These are phyloP conservation scores for Pteromalus puparum DNA, from an alignment of 1,140 invertebrate species.

Conservation along the genomic window DNA sequence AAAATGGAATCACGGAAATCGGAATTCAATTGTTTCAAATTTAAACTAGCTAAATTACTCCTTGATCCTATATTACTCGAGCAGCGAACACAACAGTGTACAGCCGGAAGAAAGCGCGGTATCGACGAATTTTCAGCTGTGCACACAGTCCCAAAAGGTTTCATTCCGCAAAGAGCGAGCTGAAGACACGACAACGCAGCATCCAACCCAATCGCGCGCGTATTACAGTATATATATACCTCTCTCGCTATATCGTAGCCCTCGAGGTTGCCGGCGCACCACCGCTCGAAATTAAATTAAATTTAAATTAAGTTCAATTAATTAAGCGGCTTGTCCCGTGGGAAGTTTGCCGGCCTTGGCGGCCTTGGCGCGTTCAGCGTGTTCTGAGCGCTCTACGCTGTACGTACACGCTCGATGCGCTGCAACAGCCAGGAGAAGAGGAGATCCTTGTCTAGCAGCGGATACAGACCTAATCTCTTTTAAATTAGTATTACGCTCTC, in stretches of 20 bases:
- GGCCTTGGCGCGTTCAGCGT: constrained; percentile 31
- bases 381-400: constrained; percentile 44
- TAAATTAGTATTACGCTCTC: constrained; percentile 66
- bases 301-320: constrained; percentile 72
- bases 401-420: constrained; percentile 31
- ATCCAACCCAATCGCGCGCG: constrained; percentile 1
- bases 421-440: constrained; percentile 13
- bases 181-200: background rate
- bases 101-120: too few relatives aligned
- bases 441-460: constrained; percentile 59
- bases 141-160: too few relatives aligned
- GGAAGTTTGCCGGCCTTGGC: constrained; percentile 57
- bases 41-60: too few relatives aligned
- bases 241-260: background rate
- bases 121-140: too few relatives aligned
- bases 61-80: too few relatives aligned
- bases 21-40: too few relatives aligned
- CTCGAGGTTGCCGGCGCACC: constrained; percentile 38
- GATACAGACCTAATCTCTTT: constrained; percentile 68
- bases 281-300: constrained; percentile 66
- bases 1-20: too few relatives aligned
- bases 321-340: constrained; percentile 64
- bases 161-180: background rate
- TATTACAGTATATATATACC: background rate
- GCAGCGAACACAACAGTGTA: too few relatives aligned